Base-by-base conservation (phyloP, 2,888 invertebrate genomes). In the Ophioninae sp. region DNA sequence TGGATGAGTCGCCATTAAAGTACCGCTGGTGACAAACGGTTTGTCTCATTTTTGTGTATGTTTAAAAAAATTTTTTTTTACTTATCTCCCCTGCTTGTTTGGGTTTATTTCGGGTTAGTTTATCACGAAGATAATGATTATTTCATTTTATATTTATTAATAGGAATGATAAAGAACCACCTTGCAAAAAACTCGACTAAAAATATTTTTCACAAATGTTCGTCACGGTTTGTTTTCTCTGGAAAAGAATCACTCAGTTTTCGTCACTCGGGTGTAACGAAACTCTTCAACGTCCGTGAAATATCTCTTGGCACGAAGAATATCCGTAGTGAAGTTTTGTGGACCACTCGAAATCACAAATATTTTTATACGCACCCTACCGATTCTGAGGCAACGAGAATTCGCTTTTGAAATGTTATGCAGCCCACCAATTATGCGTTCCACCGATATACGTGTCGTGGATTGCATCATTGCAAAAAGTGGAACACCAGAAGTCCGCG, bases 391-490 rank as follows among this genome's bases (percentile, higher is more conserved):
- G 39, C 20, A 37, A 23, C 23, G 65, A 56, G 69, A 78, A 79
- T 37, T 62, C 17, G 39, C 39, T 23, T 56, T 65, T 56, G 70
- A 70, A 70, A 79, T 20, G 56, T 64, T 56, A 70, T 17, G 57
- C 37, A 37, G 78, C 37, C 23, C 30, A 59, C 59, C 50, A 81
- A 76, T 76, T 59, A 37, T 59, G 64, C 67, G 44, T 65, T 70
- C 70, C 50, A 39, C 75, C 23, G 44, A 56, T 69, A 44, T 20
- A 70, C 62, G 70, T 74, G 56, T 65, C 64, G 41, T 50, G n/a
- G 64, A 83, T 80, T 80, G 76, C 83, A 77, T 83, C 83, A 83
- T n/a, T 57, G 62, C 41, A 37, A 56, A 77, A 83, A 83, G 83
- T 83, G 72, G 80, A 44, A 80, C 83, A 70, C 78, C 76, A 79